Percentiles rank a stretch among this genome's conserved stretches.
These are phyloP conservation scores for Thamnophis elegans DNA, from an alignment of 2,797 vertebrate species.

Conservation along the genomic window DNA sequence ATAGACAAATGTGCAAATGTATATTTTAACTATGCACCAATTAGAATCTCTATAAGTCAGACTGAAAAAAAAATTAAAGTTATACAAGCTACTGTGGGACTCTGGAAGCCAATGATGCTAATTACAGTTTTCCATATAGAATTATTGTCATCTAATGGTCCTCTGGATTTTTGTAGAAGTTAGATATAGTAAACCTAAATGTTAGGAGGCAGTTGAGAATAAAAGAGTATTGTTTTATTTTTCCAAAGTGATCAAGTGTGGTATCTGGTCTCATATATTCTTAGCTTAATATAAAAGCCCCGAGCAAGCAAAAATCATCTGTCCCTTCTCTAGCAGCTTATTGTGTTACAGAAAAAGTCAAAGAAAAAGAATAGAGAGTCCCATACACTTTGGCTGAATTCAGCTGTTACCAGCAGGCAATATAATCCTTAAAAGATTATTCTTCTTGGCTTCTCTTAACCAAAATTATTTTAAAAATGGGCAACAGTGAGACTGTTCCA, in stretches of 20 bases:
- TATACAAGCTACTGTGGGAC: neutral
- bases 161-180: neutral
- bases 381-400: neutral
- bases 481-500: neutral
- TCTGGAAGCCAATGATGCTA: neutral
- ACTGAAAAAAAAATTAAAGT: neutral
- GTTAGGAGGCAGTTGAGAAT: neutral
- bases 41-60: neutral
- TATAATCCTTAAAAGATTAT: neutral
- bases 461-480: neutral
- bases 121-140: neutral
- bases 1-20: neutral
- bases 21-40: neutral
- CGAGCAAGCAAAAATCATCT: neutral
- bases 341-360: neutral
- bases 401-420: neutral
- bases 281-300: neutral
- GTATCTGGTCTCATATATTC: neutral
- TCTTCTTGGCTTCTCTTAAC: neutral
- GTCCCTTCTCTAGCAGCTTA: neutral
- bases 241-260: neutral
- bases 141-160: neutral
- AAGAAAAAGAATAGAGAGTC: neutral
- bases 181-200: neutral
- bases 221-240: neutral